phyloP scores from a whole-genome alignment of 2,888 invertebrate genomes.

The Scaptomyza tumidula region DNA sequence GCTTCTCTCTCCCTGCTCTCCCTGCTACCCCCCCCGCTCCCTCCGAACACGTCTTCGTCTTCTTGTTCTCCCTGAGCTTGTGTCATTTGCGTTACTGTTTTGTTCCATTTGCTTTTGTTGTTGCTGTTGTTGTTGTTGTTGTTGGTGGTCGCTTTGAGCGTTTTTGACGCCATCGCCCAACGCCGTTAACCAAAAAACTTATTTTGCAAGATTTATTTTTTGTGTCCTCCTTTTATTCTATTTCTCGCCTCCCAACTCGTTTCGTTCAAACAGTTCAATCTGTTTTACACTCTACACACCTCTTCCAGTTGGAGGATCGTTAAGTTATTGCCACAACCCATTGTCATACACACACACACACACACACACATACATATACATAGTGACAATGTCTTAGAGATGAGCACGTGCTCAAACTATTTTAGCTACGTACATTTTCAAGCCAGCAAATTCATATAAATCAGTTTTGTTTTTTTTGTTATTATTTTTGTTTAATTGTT shows the following conservation, averaged over 20 bases:
- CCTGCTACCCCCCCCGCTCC: too few species aligned
- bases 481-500: too few species aligned
- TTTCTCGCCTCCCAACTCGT: background rate
- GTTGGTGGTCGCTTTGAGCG: constrained; percentile 53
- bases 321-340: constrained; percentile 65
- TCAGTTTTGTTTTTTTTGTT: too few species aligned
- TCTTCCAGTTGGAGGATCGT: constrained; percentile 53
- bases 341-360: constrained; percentile 16
- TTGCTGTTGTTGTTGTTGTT: background rate
- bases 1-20: constrained; percentile 17
- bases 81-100: constrained; percentile 61
- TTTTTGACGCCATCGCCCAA: constrained; percentile 47
- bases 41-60: constrained; percentile 13
- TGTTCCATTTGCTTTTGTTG: constrained; percentile 31
- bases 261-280: constrained; percentile 14
- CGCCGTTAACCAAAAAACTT: constrained; percentile 52
- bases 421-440: too few species aligned
- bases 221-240: constrained; percentile 8
- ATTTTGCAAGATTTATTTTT: constrained; percentile 75
- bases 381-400: constrained; percentile 8
- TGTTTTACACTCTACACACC: constrained; percentile 27
- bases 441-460: too few species aligned
- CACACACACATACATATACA: background rate
- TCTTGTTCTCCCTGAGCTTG: constrained; percentile 38
- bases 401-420: constrained; percentile 20